Evolutionary conservation across 2,797 vertebrate species (phyloP).

Genomic region (Tinamus major): DNA sequence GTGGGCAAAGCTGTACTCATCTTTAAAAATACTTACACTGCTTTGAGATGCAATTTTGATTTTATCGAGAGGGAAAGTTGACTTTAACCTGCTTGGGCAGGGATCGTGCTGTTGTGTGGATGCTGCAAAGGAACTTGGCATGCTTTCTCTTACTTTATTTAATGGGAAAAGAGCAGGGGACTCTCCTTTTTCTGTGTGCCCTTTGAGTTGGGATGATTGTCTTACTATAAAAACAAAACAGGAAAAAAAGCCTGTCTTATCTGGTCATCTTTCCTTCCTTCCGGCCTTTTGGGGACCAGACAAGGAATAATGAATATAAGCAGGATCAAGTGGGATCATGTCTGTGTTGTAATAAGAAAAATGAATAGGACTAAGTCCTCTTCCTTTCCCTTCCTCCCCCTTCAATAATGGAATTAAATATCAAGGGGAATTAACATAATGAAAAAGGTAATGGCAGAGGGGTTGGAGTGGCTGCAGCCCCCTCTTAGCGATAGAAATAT

Average conservation of each 20-base stretch:
- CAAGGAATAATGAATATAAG: neutral
- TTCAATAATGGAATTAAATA: neutral
- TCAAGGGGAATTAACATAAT: neutral
- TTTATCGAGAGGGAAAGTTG: neutral
- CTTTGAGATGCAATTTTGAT: neutral
- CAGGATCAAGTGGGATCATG: neutral
- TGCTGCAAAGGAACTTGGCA: neutral
- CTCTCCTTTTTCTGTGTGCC: neutral
- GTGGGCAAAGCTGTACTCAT: neutral
- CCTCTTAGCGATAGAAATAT: neutral
- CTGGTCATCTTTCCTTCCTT: neutral
- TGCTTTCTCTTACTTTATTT: neutral
- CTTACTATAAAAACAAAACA: neutral
- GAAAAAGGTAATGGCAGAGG: neutral
- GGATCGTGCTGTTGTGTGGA: neutral
- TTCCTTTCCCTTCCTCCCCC: neutral
- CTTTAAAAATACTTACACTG: neutral
- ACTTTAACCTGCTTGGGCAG: neutral
- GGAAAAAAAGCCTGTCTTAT: neutral
- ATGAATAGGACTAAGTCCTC: neutral
- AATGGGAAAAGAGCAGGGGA: rapidly evolving
- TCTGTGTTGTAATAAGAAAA: neutral
- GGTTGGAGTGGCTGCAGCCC: neutral
- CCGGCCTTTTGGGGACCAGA: neutral
- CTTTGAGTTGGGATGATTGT: neutral